A percentile compares a stretch with the other conserved stretches of the same genome.
Evolutionary conservation across 1,140 invertebrate genomes (phyloP).

Genomic region (Littorina saxatilis): DNA sequence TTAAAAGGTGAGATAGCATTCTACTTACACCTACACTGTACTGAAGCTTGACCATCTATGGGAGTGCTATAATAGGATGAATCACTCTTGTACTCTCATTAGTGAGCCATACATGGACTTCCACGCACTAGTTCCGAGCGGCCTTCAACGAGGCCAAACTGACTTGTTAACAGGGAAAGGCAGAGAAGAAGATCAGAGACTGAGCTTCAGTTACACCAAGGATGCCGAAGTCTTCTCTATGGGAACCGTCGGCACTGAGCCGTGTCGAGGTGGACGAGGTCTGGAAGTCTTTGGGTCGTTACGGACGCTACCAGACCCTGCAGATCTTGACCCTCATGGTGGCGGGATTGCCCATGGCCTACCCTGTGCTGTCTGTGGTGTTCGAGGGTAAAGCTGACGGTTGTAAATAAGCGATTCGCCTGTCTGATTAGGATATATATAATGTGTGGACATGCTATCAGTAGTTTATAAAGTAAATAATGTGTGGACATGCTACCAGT

Average conservation of each 20-base stretch:
- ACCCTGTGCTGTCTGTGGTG: slow-evolving; percentile 37
- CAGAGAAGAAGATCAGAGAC: background rate
- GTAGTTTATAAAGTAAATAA: too few relatives aligned
- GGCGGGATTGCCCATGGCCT: slow-evolving; percentile 21
- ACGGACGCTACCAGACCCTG: slow-evolving; percentile 43
- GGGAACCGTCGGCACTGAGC: background rate
- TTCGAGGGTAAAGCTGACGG: slow-evolving; percentile 51
- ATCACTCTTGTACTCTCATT: too few relatives aligned
- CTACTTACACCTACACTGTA: too few relatives aligned
- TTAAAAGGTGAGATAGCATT: too few relatives aligned
- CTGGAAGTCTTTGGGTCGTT: slow-evolving; percentile 34
- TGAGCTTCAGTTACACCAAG: background rate
- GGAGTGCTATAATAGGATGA: too few relatives aligned
- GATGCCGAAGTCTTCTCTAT: background rate
- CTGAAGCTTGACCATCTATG: too few relatives aligned
- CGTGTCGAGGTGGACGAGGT: slow-evolving; percentile 48
- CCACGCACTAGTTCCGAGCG: too few relatives aligned
- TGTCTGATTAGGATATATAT: too few relatives aligned
- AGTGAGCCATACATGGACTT: background rate
- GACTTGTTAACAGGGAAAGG: background rate
- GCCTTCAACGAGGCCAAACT: background rate
- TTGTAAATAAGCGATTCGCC: too few relatives aligned
- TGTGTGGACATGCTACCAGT: too few relatives aligned
- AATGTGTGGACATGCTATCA: too few relatives aligned
- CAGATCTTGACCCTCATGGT: slow-evolving; percentile 32